Base-by-base conservation (phyloP, 2,797 vertebrate genomes). In the Thaleichthys pacificus region DNA sequence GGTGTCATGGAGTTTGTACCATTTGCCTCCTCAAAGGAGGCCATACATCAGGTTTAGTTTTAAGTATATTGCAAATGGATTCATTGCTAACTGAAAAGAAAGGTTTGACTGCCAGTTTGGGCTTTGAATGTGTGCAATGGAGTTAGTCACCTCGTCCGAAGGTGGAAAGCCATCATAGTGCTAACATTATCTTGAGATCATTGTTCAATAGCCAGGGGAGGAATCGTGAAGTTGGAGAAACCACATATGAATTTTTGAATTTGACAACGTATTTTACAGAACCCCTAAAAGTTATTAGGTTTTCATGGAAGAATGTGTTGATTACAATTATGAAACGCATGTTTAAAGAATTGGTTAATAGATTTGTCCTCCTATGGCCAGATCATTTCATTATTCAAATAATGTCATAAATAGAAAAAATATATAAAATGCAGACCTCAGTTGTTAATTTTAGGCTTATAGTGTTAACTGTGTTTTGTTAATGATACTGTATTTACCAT, bases 381-480 rank as follows among this genome's bases (percentile, higher is more conserved):
- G 4, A 54, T 67, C 11, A 15, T 24, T 54, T 24, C 24, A 21
- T 30, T 7, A 54, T 51, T 22, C 17, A 61, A 61, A 32, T 47
- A 60, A 32, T 77, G 69, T 54, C 24, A 67, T 19, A 32, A 49
- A 66, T 9, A 51, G 19, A 19, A 32, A 49, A 54, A 4, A 56
- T 28, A 24, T 51, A 12, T 42, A 12, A 67, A 26, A 57, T 68
- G 57, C 28, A 21, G 54, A 21, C 60, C 35, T 60, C 6, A 38
- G 35, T 58, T 15, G 38, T 35, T 35, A 35, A 21, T 19, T 60
- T n/a, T 42, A 62, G 24, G 62, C 72, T 70, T 22, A 61, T 26
- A 68, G 61, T 79, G 77, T 74, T 61, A 63, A 81, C 72, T 72
- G 80, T 84, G 75, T 87, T 77, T 76, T 84, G 80, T 78, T 66